Evolutionary conservation across 2,113 vertebrate genomes (phyloP), one percentile per base, ranked within the genome.

Genomic region (Bagarius yarrelli): DNA sequence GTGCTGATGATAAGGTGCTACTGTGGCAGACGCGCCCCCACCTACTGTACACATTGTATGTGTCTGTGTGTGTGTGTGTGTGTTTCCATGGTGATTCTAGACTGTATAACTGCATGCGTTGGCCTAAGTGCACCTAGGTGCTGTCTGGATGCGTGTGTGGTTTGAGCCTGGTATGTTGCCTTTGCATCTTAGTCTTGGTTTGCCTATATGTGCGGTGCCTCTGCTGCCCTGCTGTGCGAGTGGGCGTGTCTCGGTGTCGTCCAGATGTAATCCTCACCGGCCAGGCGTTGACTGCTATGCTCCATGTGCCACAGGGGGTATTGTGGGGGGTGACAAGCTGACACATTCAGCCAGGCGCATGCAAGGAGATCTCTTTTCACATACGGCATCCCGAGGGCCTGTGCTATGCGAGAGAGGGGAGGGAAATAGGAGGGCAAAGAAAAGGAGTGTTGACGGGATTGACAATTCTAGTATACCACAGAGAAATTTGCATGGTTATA

Each of bases 221-320:
- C 13, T 34, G 50, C 34, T n/a, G 40, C 71, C 71, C 75, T 55
- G 19, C 56, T 77, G 81, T 64, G 55, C 4, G 52, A 63, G 64
- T n/a, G 16, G 66, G 60, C 13, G 47, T 40, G 53, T 70, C 61
- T 63, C 82, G 40, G 57, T 71, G 76, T 86, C 81, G 56, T 32
- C 80, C 85, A 85, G 88, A 89, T 89, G 90, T 91, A 90, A 92
- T 91, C 83, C 82, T 89, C 89, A 89, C 89, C 84, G 84, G 88
- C 85, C 78, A 34, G 77, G 16, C 83, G 86, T 82, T 83, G 83
- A 85, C 79, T 83, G 82, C 84, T 74, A 67, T 50, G 79, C 85
- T 71, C 73, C 59, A 77, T 66, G 83, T 87, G 89, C 84, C 81
- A 32, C 85, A 15, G 85, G 82, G 70, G 85, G 87, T 73, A 50